Conservation (phyloP, 2,888 invertebrate genomes). For the Biston stratarius region DNA sequence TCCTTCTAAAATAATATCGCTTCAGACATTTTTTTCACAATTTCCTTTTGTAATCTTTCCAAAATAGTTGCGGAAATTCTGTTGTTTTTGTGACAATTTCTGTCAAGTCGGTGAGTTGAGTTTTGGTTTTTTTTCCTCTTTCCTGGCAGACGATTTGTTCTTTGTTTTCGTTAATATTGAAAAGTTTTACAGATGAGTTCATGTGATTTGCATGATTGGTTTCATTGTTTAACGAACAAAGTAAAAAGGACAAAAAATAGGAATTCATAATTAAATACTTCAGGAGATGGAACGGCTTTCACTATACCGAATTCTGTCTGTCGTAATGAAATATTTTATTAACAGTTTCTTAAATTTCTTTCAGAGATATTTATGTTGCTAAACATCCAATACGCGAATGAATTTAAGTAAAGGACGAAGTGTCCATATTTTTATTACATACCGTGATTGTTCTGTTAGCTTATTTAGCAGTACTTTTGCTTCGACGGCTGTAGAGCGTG, state of each 20-base stretch:
- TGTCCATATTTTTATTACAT: too few species aligned
- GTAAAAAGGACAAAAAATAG: not conserved
- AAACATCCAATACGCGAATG: too few species aligned
- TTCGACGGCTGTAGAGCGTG: too few species aligned
- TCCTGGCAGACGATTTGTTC: conserved; percentile 28
- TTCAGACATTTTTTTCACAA: conserved; percentile 64
- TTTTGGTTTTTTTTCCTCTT: conserved; percentile 34
- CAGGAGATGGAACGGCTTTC: too few species aligned
- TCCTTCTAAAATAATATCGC: conserved; percentile 71
- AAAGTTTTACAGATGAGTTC: conserved; percentile 34
- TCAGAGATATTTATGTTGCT: too few species aligned
- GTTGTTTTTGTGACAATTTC: conserved; percentile 41
- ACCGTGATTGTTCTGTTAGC: too few species aligned
- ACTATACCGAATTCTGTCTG: too few species aligned
- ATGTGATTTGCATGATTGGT: conserved; percentile 18
- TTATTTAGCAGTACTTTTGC: too few species aligned
- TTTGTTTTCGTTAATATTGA: conserved; percentile 28
- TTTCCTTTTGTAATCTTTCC: conserved; percentile 59
- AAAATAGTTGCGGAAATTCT: conserved; percentile 61
- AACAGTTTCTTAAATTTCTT: too few species aligned
- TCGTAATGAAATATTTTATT: too few species aligned
- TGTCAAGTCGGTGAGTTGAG: conserved; percentile 30
- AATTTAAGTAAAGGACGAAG: too few species aligned
- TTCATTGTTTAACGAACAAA: conserved; percentile 8
- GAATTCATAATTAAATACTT: too few species aligned